These are phyloP conservation scores for Rallus limicola DNA, from an alignment of 2,113 vertebrate species.

Conservation along the genomic window DNA sequence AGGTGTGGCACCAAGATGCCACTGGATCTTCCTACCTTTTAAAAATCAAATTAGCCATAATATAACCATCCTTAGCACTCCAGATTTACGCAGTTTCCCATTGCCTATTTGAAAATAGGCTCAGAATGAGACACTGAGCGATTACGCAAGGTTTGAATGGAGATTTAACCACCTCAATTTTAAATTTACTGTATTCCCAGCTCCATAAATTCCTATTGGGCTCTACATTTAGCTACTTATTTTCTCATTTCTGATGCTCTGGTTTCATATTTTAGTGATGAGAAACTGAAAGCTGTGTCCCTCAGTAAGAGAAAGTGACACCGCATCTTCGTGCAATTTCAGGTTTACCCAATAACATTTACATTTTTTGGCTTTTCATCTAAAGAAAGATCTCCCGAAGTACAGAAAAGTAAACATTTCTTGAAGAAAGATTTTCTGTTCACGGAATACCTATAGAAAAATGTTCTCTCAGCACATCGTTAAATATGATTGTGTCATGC, in stretches of 20 bases:
- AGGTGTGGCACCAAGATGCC: not conserved
- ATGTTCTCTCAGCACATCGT: slow-evolving; percentile 81
- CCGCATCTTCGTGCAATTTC: not conserved
- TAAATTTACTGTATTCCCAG: slow-evolving; percentile 15
- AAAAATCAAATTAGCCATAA: slow-evolving; percentile 14
- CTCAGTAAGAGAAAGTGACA: slow-evolving; percentile 19
- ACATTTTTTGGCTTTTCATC: slow-evolving; percentile 41
- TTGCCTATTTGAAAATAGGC: not conserved
- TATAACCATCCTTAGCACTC: not conserved
- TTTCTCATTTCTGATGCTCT: slow-evolving; percentile 18
- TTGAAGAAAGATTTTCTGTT: slow-evolving; percentile 47
- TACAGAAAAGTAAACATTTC: slow-evolving; percentile 52
- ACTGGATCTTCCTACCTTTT: not conserved
- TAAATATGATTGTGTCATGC: slow-evolving; percentile 79
- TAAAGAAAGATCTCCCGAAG: slow-evolving; percentile 17
- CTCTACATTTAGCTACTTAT: slow-evolving; percentile 19
- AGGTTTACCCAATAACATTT: slow-evolving; percentile 18
- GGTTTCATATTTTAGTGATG: slow-evolving; percentile 56
- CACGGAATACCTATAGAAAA: slow-evolving; percentile 54
- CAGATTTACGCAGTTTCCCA: not conserved
- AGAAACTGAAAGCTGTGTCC: slow-evolving; percentile 24
- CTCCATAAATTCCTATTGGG: slow-evolving; percentile 57
- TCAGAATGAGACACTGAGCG: slow-evolving; percentile 35
- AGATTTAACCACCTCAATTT: slow-evolving; percentile 25
- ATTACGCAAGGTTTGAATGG: not conserved